A percentile compares a stretch with the other conserved stretches of the same genome.
Evolutionary conservation across 2,888 invertebrate genomes (phyloP).

Genomic region (Polydrusus pterygomalis): DNA sequence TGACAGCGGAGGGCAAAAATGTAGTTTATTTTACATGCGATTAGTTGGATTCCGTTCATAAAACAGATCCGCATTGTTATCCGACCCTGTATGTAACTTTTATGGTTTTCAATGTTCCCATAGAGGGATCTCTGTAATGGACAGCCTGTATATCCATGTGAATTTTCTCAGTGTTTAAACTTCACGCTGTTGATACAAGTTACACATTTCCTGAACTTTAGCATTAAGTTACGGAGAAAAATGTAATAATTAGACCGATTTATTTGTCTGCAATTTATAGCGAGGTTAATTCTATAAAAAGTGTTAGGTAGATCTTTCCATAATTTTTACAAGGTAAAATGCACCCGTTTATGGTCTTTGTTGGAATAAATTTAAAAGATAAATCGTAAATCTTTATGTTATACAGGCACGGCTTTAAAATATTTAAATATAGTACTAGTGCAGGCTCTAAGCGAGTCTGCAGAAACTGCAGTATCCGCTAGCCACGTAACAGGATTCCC

Average conservation of each 20-base stretch:
- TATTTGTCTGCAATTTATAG: slow-evolving; percentile 54
- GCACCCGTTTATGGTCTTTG: slow-evolving; percentile 59
- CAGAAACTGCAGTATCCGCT: no score
- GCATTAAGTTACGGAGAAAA: slow-evolving; percentile 39
- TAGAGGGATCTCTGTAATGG: no score
- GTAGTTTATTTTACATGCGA: no score
- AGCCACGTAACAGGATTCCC: no score
- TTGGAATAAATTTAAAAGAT: not conserved
- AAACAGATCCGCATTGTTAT: no score
- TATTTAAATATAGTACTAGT: no score
- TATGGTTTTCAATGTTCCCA: no score
- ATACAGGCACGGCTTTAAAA: not conserved
- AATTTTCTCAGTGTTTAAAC: not conserved
- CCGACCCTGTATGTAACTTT: no score
- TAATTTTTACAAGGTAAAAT: slow-evolving; percentile 63
- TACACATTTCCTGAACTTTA: slow-evolving; percentile 30
- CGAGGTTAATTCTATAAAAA: slow-evolving; percentile 58
- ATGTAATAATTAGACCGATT: slow-evolving; percentile 47
- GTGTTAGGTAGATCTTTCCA: slow-evolving; percentile 48
- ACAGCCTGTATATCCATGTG: not conserved
- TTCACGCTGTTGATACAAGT: not conserved
- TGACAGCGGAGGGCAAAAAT: no score
- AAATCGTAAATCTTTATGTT: not conserved
- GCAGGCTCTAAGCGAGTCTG: no score
- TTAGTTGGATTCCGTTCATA: no score